Percentiles rank a stretch among this genome's conserved stretches.
phyloP scores from a whole-genome alignment of 2,113 vertebrate genomes.

The Rostratula benghalensis region DNA sequence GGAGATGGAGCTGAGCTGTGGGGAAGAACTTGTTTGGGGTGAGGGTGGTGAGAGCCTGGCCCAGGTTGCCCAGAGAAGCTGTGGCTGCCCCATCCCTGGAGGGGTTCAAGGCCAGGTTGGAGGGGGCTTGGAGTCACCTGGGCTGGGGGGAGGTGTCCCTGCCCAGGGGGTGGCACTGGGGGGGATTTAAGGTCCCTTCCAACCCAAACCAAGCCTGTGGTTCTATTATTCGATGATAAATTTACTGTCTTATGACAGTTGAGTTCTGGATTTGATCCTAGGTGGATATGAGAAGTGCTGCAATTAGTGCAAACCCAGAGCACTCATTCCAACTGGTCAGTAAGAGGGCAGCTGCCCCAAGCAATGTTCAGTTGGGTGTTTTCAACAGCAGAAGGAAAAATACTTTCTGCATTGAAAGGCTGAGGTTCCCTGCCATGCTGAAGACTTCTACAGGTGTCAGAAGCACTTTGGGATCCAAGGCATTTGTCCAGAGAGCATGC shows the following conservation, averaged over 20 bases:
- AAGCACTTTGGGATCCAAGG: neutral
- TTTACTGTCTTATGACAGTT: neutral
- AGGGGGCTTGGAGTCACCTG: neutral
- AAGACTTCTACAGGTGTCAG: no score
- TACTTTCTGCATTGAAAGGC: neutral
- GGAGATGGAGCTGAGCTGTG: no score
- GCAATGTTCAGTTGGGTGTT: neutral
- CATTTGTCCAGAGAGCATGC: neutral
- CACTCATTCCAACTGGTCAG: neutral
- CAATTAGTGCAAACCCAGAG: neutral
- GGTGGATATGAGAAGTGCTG: neutral
- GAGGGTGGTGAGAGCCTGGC: neutral
- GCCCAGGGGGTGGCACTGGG: neutral
- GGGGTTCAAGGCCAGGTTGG: neutral
- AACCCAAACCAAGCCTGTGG: neutral
- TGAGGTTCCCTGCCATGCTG: neutral
- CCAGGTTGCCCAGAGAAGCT: neutral
- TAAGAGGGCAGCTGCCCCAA: neutral
- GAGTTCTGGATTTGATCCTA: neutral
- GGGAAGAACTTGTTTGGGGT: no score
- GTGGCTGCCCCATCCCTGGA: neutral
- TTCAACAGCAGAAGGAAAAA: neutral
- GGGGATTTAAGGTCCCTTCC: neutral
- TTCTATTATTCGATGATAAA: neutral
- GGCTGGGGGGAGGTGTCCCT: neutral